Conservation (phyloP, 1,140 invertebrate genomes). For the Bombus vancouverensis region DNA sequence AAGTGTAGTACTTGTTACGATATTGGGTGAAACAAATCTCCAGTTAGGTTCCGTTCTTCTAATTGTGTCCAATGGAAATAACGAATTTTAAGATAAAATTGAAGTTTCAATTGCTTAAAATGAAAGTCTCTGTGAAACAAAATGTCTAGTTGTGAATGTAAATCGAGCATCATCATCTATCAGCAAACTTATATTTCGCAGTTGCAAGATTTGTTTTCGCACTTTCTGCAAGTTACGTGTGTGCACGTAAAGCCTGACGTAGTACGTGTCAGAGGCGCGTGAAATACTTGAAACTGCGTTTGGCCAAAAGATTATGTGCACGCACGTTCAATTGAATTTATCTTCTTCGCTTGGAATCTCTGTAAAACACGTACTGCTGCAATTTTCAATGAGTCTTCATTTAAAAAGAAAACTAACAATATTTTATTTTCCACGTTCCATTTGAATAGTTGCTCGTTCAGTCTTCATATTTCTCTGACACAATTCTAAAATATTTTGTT, state of each 20-base stretch:
- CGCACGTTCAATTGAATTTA: not conserved
- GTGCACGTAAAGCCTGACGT: conserved; percentile 17
- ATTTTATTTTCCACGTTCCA: not conserved
- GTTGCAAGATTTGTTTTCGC: not conserved
- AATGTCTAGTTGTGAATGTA: not conserved
- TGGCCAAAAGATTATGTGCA: conserved; percentile 10
- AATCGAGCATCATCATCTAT: too few species aligned
- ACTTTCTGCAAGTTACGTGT: not conserved
- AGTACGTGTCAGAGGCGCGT: not conserved
- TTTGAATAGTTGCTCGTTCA: not conserved
- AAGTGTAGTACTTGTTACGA: too few species aligned
- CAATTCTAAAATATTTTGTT: not conserved
- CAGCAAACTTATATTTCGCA: not conserved
- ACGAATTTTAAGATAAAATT: too few species aligned
- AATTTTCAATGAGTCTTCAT: not conserved
- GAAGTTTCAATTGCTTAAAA: too few species aligned
- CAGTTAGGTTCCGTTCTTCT: too few species aligned
- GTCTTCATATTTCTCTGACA: not conserved
- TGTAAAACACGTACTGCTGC: not conserved
- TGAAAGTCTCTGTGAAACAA: too few species aligned
- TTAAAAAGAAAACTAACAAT: not conserved
- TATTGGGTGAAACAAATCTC: too few species aligned
- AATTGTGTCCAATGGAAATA: too few species aligned
- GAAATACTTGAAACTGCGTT: conserved; percentile 18
- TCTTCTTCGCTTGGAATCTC: not conserved